Percentiles rank a stretch among this genome's conserved stretches.
phyloP scores from a whole-genome alignment of 2,113 vertebrate species.

The Hassar affinis region DNA sequence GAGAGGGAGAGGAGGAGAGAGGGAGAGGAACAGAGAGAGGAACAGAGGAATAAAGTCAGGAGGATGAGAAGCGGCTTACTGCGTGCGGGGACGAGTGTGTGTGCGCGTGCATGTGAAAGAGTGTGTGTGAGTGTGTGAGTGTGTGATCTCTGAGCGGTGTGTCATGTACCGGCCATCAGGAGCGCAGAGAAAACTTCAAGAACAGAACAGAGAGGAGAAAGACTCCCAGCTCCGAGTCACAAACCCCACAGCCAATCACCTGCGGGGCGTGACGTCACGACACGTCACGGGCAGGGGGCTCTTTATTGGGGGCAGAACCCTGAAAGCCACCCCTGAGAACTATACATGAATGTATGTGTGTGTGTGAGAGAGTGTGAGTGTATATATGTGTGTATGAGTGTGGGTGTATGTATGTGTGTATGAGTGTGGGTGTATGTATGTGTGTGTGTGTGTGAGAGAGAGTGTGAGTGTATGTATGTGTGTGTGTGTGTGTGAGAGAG shows the following conservation, averaged over 20 bases:
- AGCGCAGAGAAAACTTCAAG: constrained; percentile 23
- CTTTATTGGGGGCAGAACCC: constrained; percentile 33
- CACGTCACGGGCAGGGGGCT: constrained; percentile 23
- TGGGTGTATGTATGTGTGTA: not conserved
- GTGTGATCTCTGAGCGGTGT: constrained; percentile 16
- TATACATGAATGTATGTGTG: not conserved
- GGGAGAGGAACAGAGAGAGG: not conserved
- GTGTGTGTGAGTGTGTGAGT: not conserved
- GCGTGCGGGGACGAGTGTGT: too few species aligned
- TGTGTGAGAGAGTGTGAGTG: not conserved
- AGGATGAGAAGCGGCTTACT: not conserved
- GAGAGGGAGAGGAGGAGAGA: not conserved
- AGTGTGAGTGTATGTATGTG: too few species aligned
- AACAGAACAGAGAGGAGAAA: constrained; percentile 3
- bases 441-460: too few species aligned
- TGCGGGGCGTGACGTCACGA: constrained; percentile 6
- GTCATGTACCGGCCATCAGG: constrained; percentile 22
- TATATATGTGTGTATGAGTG: not conserved
- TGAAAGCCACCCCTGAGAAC: constrained; percentile 13
- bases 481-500: not conserved
- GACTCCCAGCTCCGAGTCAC: not conserved
- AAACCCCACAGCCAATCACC: constrained; percentile 29
- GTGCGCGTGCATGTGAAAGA: too few species aligned
- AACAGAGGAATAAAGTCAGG: not conserved
- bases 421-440: not conserved